phyloP scores from a whole-genome alignment of 1,140 invertebrate genomes.

The Pseudomyrmex sp. region DNA sequence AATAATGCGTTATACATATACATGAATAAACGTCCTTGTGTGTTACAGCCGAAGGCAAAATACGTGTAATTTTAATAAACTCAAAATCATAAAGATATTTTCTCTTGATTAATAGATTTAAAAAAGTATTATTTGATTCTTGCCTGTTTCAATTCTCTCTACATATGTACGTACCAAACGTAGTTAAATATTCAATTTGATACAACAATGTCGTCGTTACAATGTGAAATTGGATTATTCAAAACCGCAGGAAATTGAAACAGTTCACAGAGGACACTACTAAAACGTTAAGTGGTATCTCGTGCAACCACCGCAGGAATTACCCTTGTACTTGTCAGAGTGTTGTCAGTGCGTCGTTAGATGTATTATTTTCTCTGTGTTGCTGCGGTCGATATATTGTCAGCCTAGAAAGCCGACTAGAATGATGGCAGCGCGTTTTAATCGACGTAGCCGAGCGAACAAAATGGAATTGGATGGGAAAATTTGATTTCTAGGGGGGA shows the following conservation, averaged over 20 bases:
- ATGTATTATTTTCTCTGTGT: conserved; percentile 16
- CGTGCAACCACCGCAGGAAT: not conserved
- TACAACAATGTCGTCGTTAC: not conserved
- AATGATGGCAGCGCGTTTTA: conserved; percentile 38
- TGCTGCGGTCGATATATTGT: conserved; percentile 36
- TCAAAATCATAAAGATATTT: not conserved
- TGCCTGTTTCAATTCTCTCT: not conserved
- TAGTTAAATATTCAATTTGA: not conserved
- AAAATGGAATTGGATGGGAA: conserved; percentile 52
- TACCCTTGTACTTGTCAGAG: not conserved
- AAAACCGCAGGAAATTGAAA: conserved; percentile 14
- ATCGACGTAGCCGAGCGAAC: conserved; percentile 44
- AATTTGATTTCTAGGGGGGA: conserved; percentile 52
- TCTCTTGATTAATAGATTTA: not conserved
- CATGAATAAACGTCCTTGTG: conserved; percentile 12
- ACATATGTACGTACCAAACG: too few species aligned
- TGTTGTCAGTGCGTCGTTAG: conserved; percentile 28
- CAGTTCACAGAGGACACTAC: not conserved
- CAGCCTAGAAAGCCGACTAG: not conserved
- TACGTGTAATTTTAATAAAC: not conserved
- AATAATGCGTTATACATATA: not conserved
- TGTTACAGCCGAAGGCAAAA: not conserved
- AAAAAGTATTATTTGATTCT: too few species aligned
- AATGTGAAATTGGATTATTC: conserved; percentile 12
- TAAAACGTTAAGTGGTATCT: not conserved